A percentile compares a stretch with the other conserved stretches of the same genome.
These are phyloP conservation scores for Oreamnos americanus DNA, from an alignment of 2,113 vertebrate species.

Conservation along the genomic window DNA sequence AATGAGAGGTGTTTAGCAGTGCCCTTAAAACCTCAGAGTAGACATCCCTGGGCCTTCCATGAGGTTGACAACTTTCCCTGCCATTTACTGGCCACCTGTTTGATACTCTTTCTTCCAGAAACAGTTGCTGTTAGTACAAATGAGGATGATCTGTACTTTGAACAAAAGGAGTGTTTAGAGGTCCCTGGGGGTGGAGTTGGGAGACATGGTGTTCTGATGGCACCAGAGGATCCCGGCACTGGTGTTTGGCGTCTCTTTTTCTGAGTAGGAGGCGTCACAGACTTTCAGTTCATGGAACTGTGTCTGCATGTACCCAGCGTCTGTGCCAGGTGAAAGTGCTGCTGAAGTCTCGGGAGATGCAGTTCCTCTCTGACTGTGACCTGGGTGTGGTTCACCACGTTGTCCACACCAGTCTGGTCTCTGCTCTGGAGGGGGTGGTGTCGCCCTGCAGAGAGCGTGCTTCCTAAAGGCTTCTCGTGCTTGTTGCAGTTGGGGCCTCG, in stretches of 20 bases:
- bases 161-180: not conserved
- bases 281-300: not conserved
- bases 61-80: not conserved
- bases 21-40: not conserved
- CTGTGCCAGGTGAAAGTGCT: not conserved
- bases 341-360: not conserved
- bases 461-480: conserved; percentile 35
- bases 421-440: not conserved
- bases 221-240: not conserved
- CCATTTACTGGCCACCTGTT: not conserved
- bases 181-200: not conserved
- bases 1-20: not conserved
- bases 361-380: not conserved
- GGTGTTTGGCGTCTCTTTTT: not conserved
- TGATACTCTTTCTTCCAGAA: not conserved
- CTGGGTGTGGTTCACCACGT: not conserved
- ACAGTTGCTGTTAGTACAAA: not conserved
- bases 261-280: not conserved
- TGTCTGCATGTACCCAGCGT: not conserved
- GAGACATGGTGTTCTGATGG: not conserved
- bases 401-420: not conserved
- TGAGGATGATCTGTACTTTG: not conserved
- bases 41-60: not conserved
- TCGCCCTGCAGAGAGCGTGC: not conserved
- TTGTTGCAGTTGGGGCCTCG: conserved; percentile 91